A percentile compares a stretch with the other conserved stretches of the same genome.
Evolutionary conservation across 2,888 invertebrate species (phyloP).

Genomic region (Lepidocyrtinus sp.): DNA sequence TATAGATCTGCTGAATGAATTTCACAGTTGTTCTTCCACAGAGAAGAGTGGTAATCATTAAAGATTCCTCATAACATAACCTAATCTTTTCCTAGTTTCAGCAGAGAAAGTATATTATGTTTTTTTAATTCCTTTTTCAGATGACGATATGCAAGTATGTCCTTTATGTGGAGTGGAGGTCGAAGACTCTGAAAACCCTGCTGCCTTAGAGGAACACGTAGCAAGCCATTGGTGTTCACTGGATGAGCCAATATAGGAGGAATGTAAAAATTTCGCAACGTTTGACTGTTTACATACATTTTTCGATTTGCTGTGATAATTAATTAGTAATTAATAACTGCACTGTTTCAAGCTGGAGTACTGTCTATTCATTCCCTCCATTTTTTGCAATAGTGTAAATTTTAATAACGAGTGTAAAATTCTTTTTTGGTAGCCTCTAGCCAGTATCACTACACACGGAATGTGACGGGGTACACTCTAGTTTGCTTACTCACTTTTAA

Average conservation of each 20-base stretch:
- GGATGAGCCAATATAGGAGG: conserved; percentile 55
- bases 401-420: not conserved
- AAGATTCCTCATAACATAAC: not conserved
- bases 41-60: conserved; percentile 60
- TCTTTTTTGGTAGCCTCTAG: conserved; percentile 28
- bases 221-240: conserved; percentile 68
- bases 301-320: conserved; percentile 60
- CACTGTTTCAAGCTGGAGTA: conserved; percentile 52
- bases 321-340: conserved; percentile 36
- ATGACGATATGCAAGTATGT: conserved; percentile 68
- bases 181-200: conserved; percentile 66
- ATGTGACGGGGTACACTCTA: conserved; percentile 39
- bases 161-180: conserved; percentile 69
- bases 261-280: conserved; percentile 34
- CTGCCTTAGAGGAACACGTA: conserved; percentile 69
- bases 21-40: conserved; percentile 63
- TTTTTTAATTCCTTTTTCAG: conserved; percentile 54
- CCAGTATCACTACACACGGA: conserved; percentile 47
- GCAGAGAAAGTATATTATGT: too few species aligned
- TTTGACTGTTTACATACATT: conserved; percentile 33
- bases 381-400: conserved; percentile 48
- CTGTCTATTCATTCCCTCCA: conserved; percentile 61
- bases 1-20: conserved; percentile 59
- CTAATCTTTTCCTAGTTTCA: too few species aligned
- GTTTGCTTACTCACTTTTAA: too few species aligned